Conservation (phyloP, 2,888 invertebrate species). For the Macaria liturata region DNA sequence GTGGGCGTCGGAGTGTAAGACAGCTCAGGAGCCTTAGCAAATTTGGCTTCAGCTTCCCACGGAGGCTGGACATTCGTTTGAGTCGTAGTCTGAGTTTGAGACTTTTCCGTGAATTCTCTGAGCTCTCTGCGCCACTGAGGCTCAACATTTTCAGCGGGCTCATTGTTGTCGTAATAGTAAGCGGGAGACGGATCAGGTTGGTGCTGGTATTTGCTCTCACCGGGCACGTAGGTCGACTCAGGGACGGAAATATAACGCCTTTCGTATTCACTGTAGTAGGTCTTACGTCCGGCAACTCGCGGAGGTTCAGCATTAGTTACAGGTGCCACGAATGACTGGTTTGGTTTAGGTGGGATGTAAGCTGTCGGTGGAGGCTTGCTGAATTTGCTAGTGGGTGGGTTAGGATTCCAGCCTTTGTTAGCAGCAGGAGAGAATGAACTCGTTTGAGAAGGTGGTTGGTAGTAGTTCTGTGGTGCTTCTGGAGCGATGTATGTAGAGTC, state of each 20-base stretch:
- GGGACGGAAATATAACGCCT: constrained; percentile 76
- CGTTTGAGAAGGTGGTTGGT: constrained; percentile 55
- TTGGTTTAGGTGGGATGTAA: constrained; percentile 76
- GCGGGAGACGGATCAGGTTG: constrained; percentile 76
- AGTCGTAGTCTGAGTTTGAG: constrained; percentile 56
- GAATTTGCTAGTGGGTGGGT: constrained; percentile 56
- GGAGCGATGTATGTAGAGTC: constrained; percentile 59
- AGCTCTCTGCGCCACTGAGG: constrained; percentile 78
- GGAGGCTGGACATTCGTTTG: constrained; percentile 65
- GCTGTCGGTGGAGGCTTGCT: constrained; percentile 65
- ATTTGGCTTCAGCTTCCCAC: constrained; percentile 69
- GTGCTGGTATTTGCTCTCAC: constrained; percentile 67
- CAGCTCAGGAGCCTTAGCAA: constrained; percentile 53
- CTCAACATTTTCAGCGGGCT: constrained; percentile 64
- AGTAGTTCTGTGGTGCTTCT: constrained; percentile 59
- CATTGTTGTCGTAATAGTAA: constrained; percentile 74
- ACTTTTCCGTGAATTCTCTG: constrained; percentile 75
- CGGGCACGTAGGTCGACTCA: constrained; percentile 72
- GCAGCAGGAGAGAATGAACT: constrained; percentile 44
- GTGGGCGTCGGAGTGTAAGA: constrained; percentile 66
- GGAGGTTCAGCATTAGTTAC: constrained; percentile 54
- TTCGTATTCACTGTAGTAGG: constrained; percentile 78
- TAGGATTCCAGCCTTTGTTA: constrained; percentile 57
- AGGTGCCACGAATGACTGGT: constrained; percentile 73
- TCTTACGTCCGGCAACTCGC: constrained; percentile 67